Evolutionary conservation across 1,140 invertebrate species (phyloP).

Genomic region (Drosophila serrata): DNA sequence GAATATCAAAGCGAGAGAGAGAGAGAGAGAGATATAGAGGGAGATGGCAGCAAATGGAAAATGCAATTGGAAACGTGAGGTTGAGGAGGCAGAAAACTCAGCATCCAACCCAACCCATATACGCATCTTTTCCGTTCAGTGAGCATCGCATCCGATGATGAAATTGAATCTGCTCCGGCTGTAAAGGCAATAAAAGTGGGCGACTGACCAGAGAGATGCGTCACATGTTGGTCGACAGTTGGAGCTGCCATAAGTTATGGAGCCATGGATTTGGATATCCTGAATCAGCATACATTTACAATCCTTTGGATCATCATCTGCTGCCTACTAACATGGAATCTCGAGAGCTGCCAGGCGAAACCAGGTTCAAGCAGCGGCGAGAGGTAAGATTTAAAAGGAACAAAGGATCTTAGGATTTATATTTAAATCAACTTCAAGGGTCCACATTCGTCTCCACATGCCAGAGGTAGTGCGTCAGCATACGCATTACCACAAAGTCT

Average conservation of each 20-base stretch:
- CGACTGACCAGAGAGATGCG: conserved; percentile 58
- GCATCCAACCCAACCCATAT: conserved; percentile 1
- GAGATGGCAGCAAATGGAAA: conserved; percentile 58
- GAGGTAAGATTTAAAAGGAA: conserved; percentile 38
- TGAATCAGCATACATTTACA: conserved; percentile 17
- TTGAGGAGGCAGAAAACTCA: conserved; percentile 30
- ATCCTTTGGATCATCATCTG: conserved; percentile 11
- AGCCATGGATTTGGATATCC: conserved; percentile 51
- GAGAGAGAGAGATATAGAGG: conserved; percentile 8
- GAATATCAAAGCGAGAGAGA: conserved; percentile 60
- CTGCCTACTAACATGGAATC: conserved; percentile 21
- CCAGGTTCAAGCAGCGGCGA: conserved; percentile 54
- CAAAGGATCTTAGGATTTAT: not conserved
- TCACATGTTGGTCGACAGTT: conserved; percentile 69
- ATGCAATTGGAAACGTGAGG: conserved; percentile 77
- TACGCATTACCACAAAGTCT: conserved; percentile 73
- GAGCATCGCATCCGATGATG: conserved; percentile 30
- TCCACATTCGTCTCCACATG: conserved; percentile 80
- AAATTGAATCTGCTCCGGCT: conserved; percentile 42
- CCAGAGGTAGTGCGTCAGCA: conserved; percentile 74
- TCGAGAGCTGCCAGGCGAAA: conserved; percentile 5
- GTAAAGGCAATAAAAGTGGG: conserved; percentile 76
- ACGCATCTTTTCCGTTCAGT: conserved; percentile 36
- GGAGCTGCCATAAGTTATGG: conserved; percentile 42
- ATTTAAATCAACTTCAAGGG: conserved; percentile 38